Evolutionary conservation across 2,888 invertebrate genomes (phyloP).

Genomic region (Patella pellucida): DNA sequence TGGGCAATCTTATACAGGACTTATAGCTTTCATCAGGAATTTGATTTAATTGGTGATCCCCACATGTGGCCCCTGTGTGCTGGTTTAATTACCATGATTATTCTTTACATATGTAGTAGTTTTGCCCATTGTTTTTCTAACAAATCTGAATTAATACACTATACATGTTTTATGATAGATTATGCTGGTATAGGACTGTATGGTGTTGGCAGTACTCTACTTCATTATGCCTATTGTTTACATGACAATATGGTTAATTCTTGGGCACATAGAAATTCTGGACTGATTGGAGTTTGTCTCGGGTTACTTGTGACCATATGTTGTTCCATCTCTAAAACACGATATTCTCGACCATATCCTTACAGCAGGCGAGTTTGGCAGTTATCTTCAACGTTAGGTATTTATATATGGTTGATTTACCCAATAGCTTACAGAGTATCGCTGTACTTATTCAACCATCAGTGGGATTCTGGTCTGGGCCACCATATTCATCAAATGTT

Average conservation of each 20-base stretch:
- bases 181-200: slow-evolving; percentile 70
- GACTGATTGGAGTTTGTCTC: slow-evolving; percentile 61
- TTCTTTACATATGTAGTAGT: slow-evolving; percentile 63
- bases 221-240: slow-evolving; percentile 67
- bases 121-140: slow-evolving; percentile 67
- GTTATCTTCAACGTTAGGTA: slow-evolving; percentile 60
- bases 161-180: slow-evolving; percentile 69
- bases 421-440: slow-evolving; percentile 57
- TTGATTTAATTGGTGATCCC: slow-evolving; percentile 60
- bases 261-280: slow-evolving; percentile 47
- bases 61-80: slow-evolving; percentile 67
- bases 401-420: slow-evolving; percentile 66
- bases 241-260: slow-evolving; percentile 54
- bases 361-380: slow-evolving; percentile 67
- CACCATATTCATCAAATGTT: slow-evolving; percentile 64
- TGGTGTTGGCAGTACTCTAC: slow-evolving; percentile 67
- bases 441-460: slow-evolving; percentile 40
- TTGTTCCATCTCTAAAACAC: slow-evolving; percentile 63
- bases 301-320: slow-evolving; percentile 59
- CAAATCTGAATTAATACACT: slow-evolving; percentile 66
- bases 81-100: slow-evolving; percentile 59
- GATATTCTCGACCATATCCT: slow-evolving; percentile 67
- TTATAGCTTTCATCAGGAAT: slow-evolving; percentile 50
- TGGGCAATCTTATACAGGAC: slow-evolving; percentile 45
- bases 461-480: slow-evolving; percentile 58